Percentiles rank a stretch among this genome's conserved stretches.
Evolutionary conservation across 1,140 invertebrate genomes (phyloP).

Genomic region (Diploscapter pachys): DNA sequence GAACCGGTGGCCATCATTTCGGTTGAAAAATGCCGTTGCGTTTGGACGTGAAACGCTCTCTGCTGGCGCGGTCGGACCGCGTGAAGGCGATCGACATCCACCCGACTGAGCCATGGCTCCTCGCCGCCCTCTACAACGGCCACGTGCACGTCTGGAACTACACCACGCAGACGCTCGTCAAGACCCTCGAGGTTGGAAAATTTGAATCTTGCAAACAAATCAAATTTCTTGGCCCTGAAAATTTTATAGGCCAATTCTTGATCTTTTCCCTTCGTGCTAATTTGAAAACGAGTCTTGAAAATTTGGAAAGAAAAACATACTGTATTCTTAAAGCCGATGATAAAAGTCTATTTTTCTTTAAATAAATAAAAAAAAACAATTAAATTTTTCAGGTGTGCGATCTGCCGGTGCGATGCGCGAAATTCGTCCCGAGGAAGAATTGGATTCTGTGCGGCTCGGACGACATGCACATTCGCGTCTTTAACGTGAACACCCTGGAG

Average conservation of each 20-base stretch:
- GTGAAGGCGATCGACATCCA: slow-evolving; percentile 97
- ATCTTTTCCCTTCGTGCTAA: too few species aligned
- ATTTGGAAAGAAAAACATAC: background rate
- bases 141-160: slow-evolving; percentile 99
- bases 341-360: background rate
- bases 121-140: slow-evolving; percentile 94
- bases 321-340: background rate
- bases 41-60: slow-evolving; percentile 93
- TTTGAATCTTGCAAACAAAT: background rate
- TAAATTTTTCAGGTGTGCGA: slow-evolving; percentile 72
- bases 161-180: slow-evolving; percentile 77
- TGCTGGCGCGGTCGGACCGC: slow-evolving; percentile 91
- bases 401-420: slow-evolving; percentile 86
- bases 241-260: too few species aligned
- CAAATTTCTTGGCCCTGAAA: too few species aligned
- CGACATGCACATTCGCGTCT: slow-evolving; percentile 77
- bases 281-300: too few species aligned
- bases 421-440: slow-evolving; percentile 94
- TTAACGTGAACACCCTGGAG: slow-evolving; percentile 98
- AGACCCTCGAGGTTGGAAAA: slow-evolving; percentile 75
- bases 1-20: background rate
- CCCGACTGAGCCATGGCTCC: slow-evolving; percentile 94
- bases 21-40: slow-evolving; percentile 71
- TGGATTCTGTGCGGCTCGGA: slow-evolving; percentile 95
- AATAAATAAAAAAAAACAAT: background rate